Evolutionary conservation across 2,888 invertebrate genomes (phyloP).

Genomic region (Halictus quadricinctus): DNA sequence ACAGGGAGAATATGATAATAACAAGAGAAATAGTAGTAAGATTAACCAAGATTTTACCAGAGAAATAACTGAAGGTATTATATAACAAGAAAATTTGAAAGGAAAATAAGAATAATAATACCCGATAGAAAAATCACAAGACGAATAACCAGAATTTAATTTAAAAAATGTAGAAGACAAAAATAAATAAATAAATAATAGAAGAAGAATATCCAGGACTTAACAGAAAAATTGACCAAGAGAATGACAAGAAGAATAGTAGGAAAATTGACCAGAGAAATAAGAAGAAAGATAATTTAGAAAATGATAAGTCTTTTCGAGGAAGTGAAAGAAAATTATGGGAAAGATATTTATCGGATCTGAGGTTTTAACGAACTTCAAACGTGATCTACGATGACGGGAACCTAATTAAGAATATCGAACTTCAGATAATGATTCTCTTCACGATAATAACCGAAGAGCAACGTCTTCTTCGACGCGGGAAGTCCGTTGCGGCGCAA

Average conservation of each 20-base stretch:
- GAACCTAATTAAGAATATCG: background rate
- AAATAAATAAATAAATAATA: background rate
- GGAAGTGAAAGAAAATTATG: background rate
- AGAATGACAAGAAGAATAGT: background rate
- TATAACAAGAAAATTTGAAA: background rate
- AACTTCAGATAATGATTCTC: background rate
- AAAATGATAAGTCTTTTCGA: background rate
- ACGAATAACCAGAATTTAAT: background rate
- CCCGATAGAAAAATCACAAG: background rate
- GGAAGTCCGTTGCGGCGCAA: background rate
- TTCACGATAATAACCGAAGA: background rate
- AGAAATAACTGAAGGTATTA: too few species aligned
- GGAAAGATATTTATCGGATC: background rate
- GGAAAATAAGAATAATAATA: background rate
- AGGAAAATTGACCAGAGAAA: background rate
- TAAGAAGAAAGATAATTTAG: background rate
- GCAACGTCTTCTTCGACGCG: background rate
- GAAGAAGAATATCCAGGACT: background rate
- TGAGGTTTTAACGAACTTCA: background rate
- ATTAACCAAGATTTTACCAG: background rate
- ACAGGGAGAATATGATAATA: background rate
- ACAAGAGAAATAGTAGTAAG: background rate
- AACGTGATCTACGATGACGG: background rate
- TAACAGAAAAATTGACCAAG: too few species aligned
- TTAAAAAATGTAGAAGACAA: too few species aligned